phyloP scores from a whole-genome alignment of 2,888 invertebrate genomes.

The Chrysopilus asiliformis region DNA sequence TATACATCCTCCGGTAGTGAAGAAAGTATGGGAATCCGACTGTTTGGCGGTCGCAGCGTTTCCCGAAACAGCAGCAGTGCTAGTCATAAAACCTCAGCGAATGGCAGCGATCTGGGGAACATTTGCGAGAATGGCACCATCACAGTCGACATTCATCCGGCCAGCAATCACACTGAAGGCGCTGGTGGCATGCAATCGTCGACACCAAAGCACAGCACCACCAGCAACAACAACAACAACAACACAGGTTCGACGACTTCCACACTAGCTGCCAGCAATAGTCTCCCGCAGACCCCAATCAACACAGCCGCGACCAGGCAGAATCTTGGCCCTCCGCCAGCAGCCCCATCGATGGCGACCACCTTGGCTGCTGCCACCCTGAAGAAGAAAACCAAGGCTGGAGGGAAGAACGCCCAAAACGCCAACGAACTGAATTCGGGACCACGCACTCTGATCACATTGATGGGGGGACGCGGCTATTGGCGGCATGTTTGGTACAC shows the following conservation, averaged over 20 bases:
- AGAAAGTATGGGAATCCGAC: conserved; percentile 58
- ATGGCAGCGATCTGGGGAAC: conserved; percentile 36
- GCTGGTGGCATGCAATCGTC: conserved; percentile 13
- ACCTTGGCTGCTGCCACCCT: conserved; percentile 25
- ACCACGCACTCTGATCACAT: conserved; percentile 63
- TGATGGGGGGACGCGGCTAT: conserved; percentile 82
- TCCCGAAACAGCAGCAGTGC: conserved; percentile 65
- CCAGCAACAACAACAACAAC: conserved; percentile 15
- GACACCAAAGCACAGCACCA: conserved; percentile 26
- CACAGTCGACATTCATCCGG: conserved; percentile 26
- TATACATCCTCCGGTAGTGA: conserved; percentile 80
- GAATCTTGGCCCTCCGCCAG: conserved; percentile 4
- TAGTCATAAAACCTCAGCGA: conserved; percentile 45
- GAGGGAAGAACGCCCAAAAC: conserved; percentile 24
- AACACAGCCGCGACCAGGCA: conserved; percentile 1
- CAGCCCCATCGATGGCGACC: conserved; percentile 1
- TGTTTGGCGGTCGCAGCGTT: conserved; percentile 44
- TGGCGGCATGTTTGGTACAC: conserved; percentile 62
- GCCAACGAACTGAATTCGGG: conserved; percentile 29
- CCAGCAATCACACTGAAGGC: conserved; percentile 5
- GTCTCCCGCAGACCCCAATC: background rate
- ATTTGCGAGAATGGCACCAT: conserved; percentile 41
- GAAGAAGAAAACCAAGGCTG: conserved; percentile 30
- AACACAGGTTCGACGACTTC: conserved; percentile 9
- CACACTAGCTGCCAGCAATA: background rate